Base-by-base conservation (phyloP, 2,113 vertebrate genomes). In the Montifringilla adamsi region DNA sequence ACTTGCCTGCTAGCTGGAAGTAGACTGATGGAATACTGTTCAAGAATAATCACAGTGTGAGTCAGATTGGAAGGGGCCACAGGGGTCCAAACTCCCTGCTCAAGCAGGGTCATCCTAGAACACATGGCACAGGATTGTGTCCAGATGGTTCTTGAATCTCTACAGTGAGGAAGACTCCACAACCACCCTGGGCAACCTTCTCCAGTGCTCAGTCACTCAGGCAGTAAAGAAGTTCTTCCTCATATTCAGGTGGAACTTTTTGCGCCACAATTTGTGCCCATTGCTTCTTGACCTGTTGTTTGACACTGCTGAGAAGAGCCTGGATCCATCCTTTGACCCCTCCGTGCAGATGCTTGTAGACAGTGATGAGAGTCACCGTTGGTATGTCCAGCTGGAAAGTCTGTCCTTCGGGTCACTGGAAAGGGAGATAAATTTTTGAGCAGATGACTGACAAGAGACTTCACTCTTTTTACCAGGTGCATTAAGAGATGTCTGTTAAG, bases 141-240 rank as follows among this genome's bases (percentile, higher is more conserved):
- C 31, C 35, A 23, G 47, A 35, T 49, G 17, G 30, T 49, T 62
- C 17, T 31, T 49, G 26, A 20, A 7, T 56, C 9, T 56, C 18
- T 23, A 26, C 26, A 20, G 30, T 56, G 63, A 56, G 0, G 3
- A 21, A 55, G 30, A 31, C 5, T 55, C 41, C 24, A 35, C 41
- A 31, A 1, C 20, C 0, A 2, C 63, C 15, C 30, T 55, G n/a
- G 4, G 47, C 30, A 47, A 0, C 24, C 15, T 18, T 27, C 44
- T 62, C 30, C 41, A 31, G 30, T 60, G 62, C 41, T 41, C 0
- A 0, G 53, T 68, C 30, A 35, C 20, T 44, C n/a, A 17, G 1
- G 0, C 21, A 15, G 5, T 35, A 7, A 35, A 53, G n/a, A 30
- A 23, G 10, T 69, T 76, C 30, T 47, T 62, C 24, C 13, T 69